A percentile compares a stretch with the other conserved stretches of the same genome.
phyloP scores from a whole-genome alignment of 2,113 vertebrate species.

The Chloebia gouldiae region DNA sequence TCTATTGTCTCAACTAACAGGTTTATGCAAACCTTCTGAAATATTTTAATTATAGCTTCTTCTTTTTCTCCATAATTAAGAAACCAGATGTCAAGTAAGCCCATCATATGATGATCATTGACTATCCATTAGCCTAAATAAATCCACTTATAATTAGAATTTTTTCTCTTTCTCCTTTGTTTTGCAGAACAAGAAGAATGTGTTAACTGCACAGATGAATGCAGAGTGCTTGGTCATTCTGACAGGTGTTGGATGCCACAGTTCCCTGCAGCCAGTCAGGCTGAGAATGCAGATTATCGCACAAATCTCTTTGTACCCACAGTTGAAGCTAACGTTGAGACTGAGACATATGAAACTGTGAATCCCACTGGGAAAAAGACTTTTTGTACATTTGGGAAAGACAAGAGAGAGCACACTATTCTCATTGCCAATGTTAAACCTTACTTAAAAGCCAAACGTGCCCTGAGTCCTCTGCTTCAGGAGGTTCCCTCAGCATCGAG shows the following conservation, averaged over 20 bases:
- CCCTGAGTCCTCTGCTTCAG: constrained; percentile 96
- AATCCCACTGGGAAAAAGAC: constrained; percentile 98
- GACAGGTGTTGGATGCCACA: constrained; percentile 99
- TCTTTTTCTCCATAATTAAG: constrained; percentile 73
- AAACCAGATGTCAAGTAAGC: constrained; percentile 67
- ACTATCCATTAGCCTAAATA: constrained; percentile 49
- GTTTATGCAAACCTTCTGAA: constrained; percentile 72
- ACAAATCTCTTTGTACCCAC: constrained; percentile 98
- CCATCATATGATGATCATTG: constrained; percentile 21
- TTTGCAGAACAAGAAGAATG: constrained; percentile 96
- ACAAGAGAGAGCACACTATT: constrained; percentile 98
- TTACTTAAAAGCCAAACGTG: constrained; percentile 99
- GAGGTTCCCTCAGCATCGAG: constrained; percentile 93
- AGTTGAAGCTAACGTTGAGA: constrained; percentile 93
- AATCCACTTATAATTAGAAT: constrained; percentile 56
- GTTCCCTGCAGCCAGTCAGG: constrained; percentile 91
- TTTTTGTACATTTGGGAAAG: constrained; percentile 99
- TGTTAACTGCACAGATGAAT: constrained; percentile 98
- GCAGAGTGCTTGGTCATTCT: constrained; percentile 97
- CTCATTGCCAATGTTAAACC: constrained; percentile 99
- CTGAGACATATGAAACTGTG: constrained; percentile 94
- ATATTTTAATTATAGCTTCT: constrained; percentile 74
- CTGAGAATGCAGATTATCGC: constrained; percentile 97
- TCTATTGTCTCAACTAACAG: constrained; percentile 63
- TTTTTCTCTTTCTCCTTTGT: constrained; percentile 65